Base-by-base conservation (phyloP, 2,113 vertebrate species). In the Peromyscus leucopus region DNA sequence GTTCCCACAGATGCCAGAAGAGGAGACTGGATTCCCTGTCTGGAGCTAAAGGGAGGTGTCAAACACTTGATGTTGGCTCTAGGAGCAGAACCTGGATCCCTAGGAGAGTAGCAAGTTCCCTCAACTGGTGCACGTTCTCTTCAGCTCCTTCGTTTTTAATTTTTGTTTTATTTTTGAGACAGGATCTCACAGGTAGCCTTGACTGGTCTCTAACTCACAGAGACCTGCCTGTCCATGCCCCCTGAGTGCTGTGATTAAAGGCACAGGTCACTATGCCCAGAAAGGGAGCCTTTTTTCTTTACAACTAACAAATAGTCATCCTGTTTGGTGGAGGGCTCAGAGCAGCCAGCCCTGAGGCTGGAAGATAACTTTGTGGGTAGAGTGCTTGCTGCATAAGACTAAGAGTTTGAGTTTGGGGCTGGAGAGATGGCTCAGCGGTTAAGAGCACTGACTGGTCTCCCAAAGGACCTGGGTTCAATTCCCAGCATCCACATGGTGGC, bases 251-350 rank as follows among this genome's bases (percentile, higher is more conserved):
- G 46, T 48, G 46, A 48, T 48, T 48, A 48, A 48, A 48, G 46
- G 46, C 46, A 7, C 46, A 7, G 46, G 46, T 48, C 46, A 48
- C 46, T 48, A 7, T 48, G 46, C 46, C 46, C 46, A 48, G 46
- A 48, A 48, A 48, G 46, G 46, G 46, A 48, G n/a, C 36, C 51
- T 80, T 59, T 21, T 39, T 83, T 71, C 22, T 92, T 82, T 84
- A 61, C 74, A 96, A 59, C 19, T 42, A 28, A 46, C 69, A 89
- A 22, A 71, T 7, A 65, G 46, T 46, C 79, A 51, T 31, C 86
- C 85, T 88, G 19, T 76, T 88, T 89, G 82, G 51, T 36, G 15
- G 95, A 59, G 39, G 39, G 46, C 39, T 96, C 80, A 90, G 84
- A 57, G 91, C 93, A 83, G 33, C 61, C 39, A 48, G 67, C 19